A percentile compares a stretch with the other conserved stretches of the same genome.
phyloP scores from a whole-genome alignment of 2,888 invertebrate genomes.

The Caenorhabditis sp. region DNA sequence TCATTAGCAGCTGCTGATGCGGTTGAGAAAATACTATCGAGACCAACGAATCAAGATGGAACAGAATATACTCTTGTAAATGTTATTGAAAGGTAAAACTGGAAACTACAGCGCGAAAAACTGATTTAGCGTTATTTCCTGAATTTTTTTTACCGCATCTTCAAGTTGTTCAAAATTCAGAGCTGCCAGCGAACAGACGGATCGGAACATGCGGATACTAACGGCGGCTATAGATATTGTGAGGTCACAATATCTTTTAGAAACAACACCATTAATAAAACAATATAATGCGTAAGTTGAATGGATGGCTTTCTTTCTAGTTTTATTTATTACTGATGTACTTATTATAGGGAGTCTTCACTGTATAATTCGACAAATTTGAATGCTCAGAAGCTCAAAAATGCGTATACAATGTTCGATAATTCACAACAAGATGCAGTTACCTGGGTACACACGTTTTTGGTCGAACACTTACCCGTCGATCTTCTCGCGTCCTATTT shows the following conservation, averaged over 20 bases:
- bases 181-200: slow-evolving; percentile 17
- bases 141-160: not conserved
- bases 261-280: slow-evolving; percentile 4
- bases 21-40: not conserved
- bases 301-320: not conserved
- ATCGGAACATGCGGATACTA: not conserved
- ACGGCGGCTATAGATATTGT: slow-evolving; percentile 5
- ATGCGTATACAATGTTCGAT: slow-evolving; percentile 10
- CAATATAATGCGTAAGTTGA: slow-evolving; percentile 7
- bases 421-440: slow-evolving; percentile 18
- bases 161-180: not conserved
- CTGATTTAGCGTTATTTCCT: not conserved
- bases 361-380: slow-evolving; percentile 17
- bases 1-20: slow-evolving; percentile 2
- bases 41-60: not conserved
- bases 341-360: slow-evolving; percentile 2
- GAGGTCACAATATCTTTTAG: slow-evolving; percentile 12
- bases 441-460: slow-evolving; percentile 47
- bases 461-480: slow-evolving; percentile 51
- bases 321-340: not conserved
- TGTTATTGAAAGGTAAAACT: slow-evolving; percentile 3
- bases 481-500: slow-evolving; percentile 56
- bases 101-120: not conserved
- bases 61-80: not conserved
- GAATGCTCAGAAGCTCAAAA: slow-evolving; percentile 19